Base-by-base conservation (phyloP, 2,113 vertebrate genomes). In the Balaeniceps rex region DNA sequence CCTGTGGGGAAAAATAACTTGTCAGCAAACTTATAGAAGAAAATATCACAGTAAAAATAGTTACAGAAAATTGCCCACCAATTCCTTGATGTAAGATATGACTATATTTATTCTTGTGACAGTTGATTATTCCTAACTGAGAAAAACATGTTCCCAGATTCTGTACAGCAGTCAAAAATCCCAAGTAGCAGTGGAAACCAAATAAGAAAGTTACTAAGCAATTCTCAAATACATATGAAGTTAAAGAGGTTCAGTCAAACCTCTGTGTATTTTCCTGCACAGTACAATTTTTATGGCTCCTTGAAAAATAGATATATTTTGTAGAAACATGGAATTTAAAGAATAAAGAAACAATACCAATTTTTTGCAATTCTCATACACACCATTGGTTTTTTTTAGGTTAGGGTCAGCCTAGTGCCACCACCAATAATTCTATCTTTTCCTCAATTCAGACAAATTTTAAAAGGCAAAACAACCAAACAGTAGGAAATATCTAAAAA, bases 1-100 rank as follows among this genome's bases (percentile, higher is more conserved):
- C 83, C 69, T 88, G 42, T 80, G 64, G 65, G 94, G 63, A 69
- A 94, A 96, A 97, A 97, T 88, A 95, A 91, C 88, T 91, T 97
- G 94, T 95, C 95, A 95, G 82, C 87, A 97, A 92, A 95, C 51
- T 66, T 87, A 83, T 25, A 88, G 63, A 78, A 91, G 61, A 93
- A 95, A 87, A 88, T 87, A 87, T 44, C 60, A 92, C 36, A 91
- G 87, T 86, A 92, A 96, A 96, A 92, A 90, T 94, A 93, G 79
- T 84, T 72, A n/a, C 55, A 92, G 70, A 95, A 94, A 94, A 89
- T 80, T 70, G 34, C n/a, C 70, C 70, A 91, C 61, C 40, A 85
- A 63, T 71, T 95, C 72, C 87, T 96, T 86, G 85, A 93, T 91
- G 47, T 44, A 87, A 86, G 70, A 94, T 83, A 94, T 4, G 22